Evolutionary conservation across 2,113 vertebrate genomes (phyloP).

Genomic region (Azemiops feae): DNA sequence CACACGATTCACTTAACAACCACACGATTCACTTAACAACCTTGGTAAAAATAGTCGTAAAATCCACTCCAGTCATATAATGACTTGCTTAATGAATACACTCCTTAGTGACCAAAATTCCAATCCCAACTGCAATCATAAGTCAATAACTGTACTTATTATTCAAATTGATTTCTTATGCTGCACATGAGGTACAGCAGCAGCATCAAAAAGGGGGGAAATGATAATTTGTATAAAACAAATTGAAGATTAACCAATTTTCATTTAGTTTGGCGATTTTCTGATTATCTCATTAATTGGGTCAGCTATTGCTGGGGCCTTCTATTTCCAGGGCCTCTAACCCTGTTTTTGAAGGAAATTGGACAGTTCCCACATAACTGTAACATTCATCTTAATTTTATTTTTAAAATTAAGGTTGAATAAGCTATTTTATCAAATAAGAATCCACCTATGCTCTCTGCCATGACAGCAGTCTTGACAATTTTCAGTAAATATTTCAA

Average conservation of each 20-base stretch:
- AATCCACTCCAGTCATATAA: background rate
- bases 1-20: background rate
- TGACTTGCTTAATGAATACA: background rate
- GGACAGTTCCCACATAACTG: background rate
- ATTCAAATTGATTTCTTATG: background rate
- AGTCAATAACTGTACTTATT: background rate
- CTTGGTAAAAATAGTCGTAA: background rate
- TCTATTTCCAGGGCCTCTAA: background rate
- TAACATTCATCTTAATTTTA: background rate
- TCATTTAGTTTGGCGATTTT: background rate
- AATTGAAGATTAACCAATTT: background rate
- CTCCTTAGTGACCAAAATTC: background rate
- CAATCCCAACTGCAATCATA: background rate
- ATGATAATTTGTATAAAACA: background rate
- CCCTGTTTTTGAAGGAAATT: background rate
- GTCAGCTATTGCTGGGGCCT: background rate
- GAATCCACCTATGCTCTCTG: background rate
- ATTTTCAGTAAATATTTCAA: slow-evolving; percentile 31
- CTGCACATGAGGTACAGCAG: background rate
- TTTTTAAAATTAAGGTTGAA: background rate
- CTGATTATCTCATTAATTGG: background rate
- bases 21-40: background rate
- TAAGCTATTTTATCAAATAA: slow-evolving; percentile 22
- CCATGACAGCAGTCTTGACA: background rate
- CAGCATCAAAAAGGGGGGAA: background rate